Conservation (phyloP, 2,113 vertebrate genomes). For the Catagonus wagneri region DNA sequence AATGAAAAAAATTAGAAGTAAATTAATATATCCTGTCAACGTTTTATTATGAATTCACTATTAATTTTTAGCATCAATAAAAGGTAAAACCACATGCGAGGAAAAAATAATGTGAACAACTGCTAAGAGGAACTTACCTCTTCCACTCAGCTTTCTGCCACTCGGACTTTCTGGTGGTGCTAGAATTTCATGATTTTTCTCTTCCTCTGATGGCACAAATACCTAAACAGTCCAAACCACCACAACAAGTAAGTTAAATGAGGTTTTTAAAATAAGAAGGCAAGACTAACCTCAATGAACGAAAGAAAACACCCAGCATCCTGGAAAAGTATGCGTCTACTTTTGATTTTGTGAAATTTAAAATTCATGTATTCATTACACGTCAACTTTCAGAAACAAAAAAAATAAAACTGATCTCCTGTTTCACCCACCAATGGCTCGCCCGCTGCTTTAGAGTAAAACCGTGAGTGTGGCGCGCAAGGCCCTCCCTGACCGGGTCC, state of each 20-base stretch:
- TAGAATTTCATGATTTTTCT: neutral
- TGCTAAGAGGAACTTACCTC: slow-evolving; percentile 35
- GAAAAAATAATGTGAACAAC: neutral
- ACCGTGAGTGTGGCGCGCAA: neutral
- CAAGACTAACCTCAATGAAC: neutral
- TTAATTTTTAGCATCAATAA: neutral
- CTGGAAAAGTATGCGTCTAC: neutral
- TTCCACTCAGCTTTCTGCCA: neutral
- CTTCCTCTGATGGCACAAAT: slow-evolving; percentile 33
- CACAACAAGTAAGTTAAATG: slow-evolving; percentile 19
- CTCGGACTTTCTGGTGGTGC: neutral
- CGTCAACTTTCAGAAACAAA: neutral
- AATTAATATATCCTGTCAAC: neutral
- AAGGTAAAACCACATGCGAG: neutral
- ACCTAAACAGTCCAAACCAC: slow-evolving; percentile 66
- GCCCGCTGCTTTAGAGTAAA: neutral
- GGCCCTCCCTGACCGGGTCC: neutral
- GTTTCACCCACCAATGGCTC: neutral
- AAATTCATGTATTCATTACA: neutral
- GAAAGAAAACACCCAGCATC: neutral
- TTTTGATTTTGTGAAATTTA: neutral
- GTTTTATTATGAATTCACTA: neutral
- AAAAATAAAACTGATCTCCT: neutral
- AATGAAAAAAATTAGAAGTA: neutral
- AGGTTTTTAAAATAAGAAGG: neutral